Percentiles rank a stretch among this genome's conserved stretches.
Conservation (phyloP, 2,888 invertebrate species). For the Gonocerus acuteangulatus region DNA sequence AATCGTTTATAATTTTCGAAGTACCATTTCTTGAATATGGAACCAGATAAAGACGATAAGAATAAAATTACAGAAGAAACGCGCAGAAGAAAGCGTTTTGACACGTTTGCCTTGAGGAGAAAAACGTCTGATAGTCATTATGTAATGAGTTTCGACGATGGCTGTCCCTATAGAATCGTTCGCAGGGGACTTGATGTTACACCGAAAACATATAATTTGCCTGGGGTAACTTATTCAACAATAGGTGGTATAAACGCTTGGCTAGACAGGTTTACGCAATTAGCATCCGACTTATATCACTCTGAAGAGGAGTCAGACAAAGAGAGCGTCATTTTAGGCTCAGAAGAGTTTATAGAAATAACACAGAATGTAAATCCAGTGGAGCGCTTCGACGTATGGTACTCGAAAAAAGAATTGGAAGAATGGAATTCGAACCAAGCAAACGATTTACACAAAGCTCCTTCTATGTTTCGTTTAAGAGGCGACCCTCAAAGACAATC, state of each 20-base stretch:
- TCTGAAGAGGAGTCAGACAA: background rate
- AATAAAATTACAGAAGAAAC: background rate
- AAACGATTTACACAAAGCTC: conserved; percentile 4
- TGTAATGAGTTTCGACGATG: conserved; percentile 1
- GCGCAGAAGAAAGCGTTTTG: background rate
- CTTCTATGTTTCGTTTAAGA: conserved; percentile 28
- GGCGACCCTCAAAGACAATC: conserved; percentile 10
- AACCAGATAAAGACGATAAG: background rate
- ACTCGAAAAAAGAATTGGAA: background rate
- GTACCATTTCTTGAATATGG: no score
- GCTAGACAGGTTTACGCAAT: background rate
- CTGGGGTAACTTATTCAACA: background rate
- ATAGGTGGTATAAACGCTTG: background rate
- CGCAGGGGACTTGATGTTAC: conserved; percentile 45
- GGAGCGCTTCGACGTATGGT: background rate
- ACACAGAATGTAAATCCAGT: background rate
- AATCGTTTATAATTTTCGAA: no score
- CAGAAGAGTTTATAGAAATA: background rate
- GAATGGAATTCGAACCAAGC: background rate
- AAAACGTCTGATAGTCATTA: conserved; percentile 2
- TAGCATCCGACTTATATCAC: background rate
- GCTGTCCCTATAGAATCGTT: conserved; percentile 31
- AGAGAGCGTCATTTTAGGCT: no score
- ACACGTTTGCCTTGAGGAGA: background rate
- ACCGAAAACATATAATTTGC: conserved; percentile 42